phyloP scores from a whole-genome alignment of 2,888 invertebrate genomes.

The Leptarthrus brevirostris region DNA sequence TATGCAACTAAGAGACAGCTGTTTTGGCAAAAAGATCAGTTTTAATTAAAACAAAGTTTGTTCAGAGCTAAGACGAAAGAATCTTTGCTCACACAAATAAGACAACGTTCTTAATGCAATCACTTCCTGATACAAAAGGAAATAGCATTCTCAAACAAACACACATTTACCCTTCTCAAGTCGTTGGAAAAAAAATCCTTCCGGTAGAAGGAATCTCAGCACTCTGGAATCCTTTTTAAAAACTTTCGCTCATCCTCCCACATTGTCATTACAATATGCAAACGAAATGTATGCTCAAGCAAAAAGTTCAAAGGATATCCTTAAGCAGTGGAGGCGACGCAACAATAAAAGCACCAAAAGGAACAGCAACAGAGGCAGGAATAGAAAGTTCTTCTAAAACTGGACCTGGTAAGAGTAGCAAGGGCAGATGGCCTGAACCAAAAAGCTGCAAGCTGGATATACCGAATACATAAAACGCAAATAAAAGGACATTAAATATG shows the following conservation, averaged over 20 bases:
- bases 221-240: conserved; percentile 39
- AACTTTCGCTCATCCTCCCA: conserved; percentile 33
- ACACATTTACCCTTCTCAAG: neutral
- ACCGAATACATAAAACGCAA: conserved; percentile 56
- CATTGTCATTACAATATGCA: conserved; percentile 52
- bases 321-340: conserved; percentile 50
- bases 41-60: too few relatives aligned
- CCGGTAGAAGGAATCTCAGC: conserved; percentile 28
- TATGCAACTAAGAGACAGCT: too few relatives aligned
- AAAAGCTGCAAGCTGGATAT: conserved; percentile 38
- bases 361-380: conserved; percentile 12
- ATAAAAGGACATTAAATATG: conserved; percentile 58
- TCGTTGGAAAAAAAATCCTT: conserved; percentile 15
- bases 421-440: conserved; percentile 27
- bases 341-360: conserved; percentile 51
- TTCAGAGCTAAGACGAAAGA: too few relatives aligned
- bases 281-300: conserved; percentile 51
- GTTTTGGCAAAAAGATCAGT: too few relatives aligned
- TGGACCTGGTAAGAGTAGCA: conserved; percentile 19
- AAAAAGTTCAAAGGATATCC: conserved; percentile 53
- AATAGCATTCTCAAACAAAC: neutral
- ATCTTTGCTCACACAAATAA: neutral
- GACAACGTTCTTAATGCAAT: neutral
- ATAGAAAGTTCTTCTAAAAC: conserved; percentile 23
- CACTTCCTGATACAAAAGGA: neutral